Evolutionary conservation across 2,888 invertebrate species (phyloP).

Genomic region (Heliconius hortense): DNA sequence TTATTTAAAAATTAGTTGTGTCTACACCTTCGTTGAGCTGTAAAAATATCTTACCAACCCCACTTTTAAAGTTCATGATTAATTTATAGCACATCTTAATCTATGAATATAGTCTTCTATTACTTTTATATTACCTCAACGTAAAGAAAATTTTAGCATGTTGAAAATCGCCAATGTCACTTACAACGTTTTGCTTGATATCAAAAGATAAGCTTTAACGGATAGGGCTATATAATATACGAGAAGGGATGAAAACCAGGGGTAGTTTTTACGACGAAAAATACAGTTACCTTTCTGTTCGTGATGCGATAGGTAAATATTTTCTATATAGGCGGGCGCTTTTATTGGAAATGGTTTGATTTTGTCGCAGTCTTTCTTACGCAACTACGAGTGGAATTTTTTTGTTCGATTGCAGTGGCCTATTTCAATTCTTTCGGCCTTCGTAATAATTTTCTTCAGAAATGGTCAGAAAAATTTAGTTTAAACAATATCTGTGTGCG

Average conservation of each 20-base stretch:
- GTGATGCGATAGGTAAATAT: conserved; percentile 62
- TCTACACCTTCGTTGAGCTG: neutral
- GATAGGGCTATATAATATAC: conserved; percentile 52
- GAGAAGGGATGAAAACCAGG: conserved; percentile 61
- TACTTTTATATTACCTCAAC: neutral
- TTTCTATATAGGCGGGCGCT: conserved; percentile 47
- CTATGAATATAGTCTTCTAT: neutral
- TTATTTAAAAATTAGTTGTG: neutral
- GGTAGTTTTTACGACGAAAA: conserved; percentile 69
- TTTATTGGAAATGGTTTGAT: conserved; percentile 51
- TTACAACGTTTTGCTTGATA: conserved; percentile 47
- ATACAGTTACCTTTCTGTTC: conserved; percentile 60
- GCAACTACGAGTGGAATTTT: conserved; percentile 30
- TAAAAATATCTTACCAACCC: neutral
- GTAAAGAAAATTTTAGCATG: neutral
- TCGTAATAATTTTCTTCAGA: neutral
- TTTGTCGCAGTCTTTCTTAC: conserved; percentile 43
- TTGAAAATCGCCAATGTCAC: conserved; percentile 32
- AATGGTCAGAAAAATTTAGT: neutral
- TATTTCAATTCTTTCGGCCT: conserved; percentile 4
- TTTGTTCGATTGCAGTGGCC: conserved; percentile 29
- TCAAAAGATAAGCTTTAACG: conserved; percentile 54
- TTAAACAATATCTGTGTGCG: neutral
- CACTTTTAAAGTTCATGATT: neutral
- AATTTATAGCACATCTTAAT: neutral